Evolutionary conservation across 2,797 vertebrate genomes (phyloP).

Genomic region (Poecilia gillii): DNA sequence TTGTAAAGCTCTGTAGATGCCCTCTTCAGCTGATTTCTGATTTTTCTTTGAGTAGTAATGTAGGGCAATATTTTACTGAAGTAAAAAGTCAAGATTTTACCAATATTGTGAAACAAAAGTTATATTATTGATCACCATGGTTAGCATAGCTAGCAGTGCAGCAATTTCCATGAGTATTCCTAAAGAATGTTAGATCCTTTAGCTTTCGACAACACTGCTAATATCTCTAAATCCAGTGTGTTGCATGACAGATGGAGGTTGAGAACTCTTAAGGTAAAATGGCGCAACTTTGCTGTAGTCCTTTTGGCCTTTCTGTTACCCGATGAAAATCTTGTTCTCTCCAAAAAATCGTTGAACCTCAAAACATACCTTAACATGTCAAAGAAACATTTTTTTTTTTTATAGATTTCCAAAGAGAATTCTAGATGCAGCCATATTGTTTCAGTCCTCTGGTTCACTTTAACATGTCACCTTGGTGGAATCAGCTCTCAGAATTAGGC

Average conservation of each 20-base stretch:
- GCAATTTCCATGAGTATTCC: background rate
- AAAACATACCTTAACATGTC: background rate
- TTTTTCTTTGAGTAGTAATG: background rate
- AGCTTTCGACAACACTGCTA: background rate
- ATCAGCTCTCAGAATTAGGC: slow-evolving; percentile 55
- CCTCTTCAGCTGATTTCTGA: background rate
- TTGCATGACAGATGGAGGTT: background rate
- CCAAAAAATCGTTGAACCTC: background rate
- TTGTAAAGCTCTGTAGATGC: background rate
- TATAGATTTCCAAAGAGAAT: slow-evolving; percentile 19
- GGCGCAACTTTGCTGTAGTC: background rate
- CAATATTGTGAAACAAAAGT: background rate
- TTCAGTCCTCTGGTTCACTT: slow-evolving; percentile 47
- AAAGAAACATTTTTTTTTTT: background rate
- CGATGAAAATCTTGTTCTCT: background rate
- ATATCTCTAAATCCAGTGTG: background rate
- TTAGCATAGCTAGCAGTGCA: background rate
- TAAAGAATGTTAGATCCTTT: background rate
- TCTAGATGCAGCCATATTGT: slow-evolving; percentile 26
- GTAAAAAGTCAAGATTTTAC: background rate
- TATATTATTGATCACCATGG: background rate
- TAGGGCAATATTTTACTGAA: background rate
- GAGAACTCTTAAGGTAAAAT: background rate
- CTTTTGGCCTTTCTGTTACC: background rate
- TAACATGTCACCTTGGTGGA: slow-evolving; percentile 50